Conservation (phyloP, 2,113 vertebrate species). For the Brachypteracias leptosomus region DNA sequence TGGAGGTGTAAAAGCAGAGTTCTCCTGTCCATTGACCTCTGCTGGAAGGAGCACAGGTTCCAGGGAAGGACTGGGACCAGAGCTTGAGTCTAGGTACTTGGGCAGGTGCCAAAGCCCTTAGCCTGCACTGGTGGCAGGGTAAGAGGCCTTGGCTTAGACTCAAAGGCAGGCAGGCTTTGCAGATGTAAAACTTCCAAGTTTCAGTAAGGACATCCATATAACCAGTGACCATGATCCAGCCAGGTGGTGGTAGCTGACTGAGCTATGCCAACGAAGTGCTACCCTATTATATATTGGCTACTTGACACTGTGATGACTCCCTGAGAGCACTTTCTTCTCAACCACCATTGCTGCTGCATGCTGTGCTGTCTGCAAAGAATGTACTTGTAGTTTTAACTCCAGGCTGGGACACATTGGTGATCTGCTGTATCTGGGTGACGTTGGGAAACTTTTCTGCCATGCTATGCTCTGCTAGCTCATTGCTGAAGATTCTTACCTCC, state of each 20-base stretch:
- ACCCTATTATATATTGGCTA: background rate
- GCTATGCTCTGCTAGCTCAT: background rate
- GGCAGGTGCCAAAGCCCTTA: background rate
- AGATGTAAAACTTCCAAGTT: background rate
- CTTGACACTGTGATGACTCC: too few species aligned
- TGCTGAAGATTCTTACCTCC: background rate
- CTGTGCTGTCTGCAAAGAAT: background rate
- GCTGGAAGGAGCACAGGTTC: background rate
- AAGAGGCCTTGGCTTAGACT: background rate
- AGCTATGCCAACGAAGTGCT: background rate
- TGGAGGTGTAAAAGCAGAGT: background rate
- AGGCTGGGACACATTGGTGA: background rate
- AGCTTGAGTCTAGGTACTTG: background rate
- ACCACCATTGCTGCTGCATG: accelerated
- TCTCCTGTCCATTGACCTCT: accelerated
- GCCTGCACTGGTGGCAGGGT: background rate
- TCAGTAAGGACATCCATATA: background rate
- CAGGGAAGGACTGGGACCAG: background rate
- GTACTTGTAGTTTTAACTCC: background rate
- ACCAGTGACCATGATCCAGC: background rate
- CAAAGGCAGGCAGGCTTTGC: background rate
- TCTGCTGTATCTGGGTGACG: background rate
- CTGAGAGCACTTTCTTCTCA: background rate
- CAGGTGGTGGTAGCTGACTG: background rate
- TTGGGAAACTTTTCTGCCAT: background rate